Conservation (phyloP, 2,888 invertebrate genomes). For the Synanthedon myopaeformis region DNA sequence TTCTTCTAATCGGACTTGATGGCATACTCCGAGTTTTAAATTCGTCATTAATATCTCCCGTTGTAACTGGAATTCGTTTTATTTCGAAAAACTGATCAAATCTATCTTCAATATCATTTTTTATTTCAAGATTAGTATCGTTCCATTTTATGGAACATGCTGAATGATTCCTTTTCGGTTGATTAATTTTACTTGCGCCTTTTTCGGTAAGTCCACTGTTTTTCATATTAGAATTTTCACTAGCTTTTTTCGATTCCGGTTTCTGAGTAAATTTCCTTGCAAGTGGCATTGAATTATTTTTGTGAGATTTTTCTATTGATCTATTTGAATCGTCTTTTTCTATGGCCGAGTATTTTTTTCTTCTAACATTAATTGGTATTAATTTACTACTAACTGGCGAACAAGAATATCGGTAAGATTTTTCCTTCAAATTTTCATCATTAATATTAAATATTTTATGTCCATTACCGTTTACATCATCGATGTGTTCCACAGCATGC, state of each 20-base stretch:
- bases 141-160: conserved; percentile 65
- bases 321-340: conserved; percentile 9
- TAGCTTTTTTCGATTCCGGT: not conserved
- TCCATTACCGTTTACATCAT: conserved; percentile 24
- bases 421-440: not conserved
- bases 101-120: conserved; percentile 46
- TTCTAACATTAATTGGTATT: conserved; percentile 4
- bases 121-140: conserved; percentile 40
- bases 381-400: not conserved
- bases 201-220: conserved; percentile 10
- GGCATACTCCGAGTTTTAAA: conserved; percentile 70
- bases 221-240: not conserved
- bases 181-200: conserved; percentile 24
- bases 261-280: not conserved
- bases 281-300: not conserved
- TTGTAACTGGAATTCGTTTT: conserved; percentile 16
- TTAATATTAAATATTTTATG: conserved; percentile 11
- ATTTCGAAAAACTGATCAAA: conserved; percentile 50
- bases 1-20: conserved; percentile 63
- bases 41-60: conserved; percentile 25
- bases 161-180: conserved; percentile 51
- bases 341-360: conserved; percentile 21
- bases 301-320: not conserved
- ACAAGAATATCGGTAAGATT: not conserved
- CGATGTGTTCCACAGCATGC: conserved; percentile 39